These are phyloP conservation scores for Zonitis immaculata DNA, from an alignment of 2,888 invertebrate species.

Conservation along the genomic window DNA sequence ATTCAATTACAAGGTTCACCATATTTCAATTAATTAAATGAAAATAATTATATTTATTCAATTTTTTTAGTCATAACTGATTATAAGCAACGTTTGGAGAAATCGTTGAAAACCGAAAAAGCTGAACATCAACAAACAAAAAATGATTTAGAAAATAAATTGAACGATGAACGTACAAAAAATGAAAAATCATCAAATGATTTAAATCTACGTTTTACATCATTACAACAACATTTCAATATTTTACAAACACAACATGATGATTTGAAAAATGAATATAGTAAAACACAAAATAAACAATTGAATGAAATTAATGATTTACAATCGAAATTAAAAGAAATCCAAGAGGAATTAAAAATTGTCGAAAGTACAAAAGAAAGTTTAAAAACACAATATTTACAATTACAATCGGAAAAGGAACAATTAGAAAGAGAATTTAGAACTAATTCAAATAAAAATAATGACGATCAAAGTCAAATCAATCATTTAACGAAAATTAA, in stretches of 20 bases:
- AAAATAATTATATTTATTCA: background rate
- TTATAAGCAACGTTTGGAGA: conserved; percentile 56
- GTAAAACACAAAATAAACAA: conserved; percentile 49
- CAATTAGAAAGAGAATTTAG: conserved; percentile 38
- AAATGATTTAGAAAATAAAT: conserved; percentile 49
- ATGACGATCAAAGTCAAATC: conserved; percentile 36
- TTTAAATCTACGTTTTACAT: conserved; percentile 52
- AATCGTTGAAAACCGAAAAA: conserved; percentile 54
- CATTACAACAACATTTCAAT: conserved; percentile 55
- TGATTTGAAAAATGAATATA: conserved; percentile 51
- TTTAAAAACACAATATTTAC: conserved; percentile 46
- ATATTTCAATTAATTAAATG: background rate
- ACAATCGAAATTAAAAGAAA: conserved; percentile 49
- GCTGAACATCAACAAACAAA: conserved; percentile 52
- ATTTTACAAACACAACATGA: conserved; percentile 52
- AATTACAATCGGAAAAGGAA: conserved; percentile 40
- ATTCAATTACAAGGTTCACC: conserved; percentile 54
- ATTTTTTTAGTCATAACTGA: conserved; percentile 53
- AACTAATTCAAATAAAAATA: conserved; percentile 31
- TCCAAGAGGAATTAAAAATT: conserved; percentile 51
- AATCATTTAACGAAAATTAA: conserved; percentile 38
- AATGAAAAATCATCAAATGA: conserved; percentile 52
- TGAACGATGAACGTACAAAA: conserved; percentile 51
- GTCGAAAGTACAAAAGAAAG: conserved; percentile 40
- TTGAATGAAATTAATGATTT: conserved; percentile 50